Conservation (phyloP, 2,113 vertebrate species). For the Corydoras sp. region DNA sequence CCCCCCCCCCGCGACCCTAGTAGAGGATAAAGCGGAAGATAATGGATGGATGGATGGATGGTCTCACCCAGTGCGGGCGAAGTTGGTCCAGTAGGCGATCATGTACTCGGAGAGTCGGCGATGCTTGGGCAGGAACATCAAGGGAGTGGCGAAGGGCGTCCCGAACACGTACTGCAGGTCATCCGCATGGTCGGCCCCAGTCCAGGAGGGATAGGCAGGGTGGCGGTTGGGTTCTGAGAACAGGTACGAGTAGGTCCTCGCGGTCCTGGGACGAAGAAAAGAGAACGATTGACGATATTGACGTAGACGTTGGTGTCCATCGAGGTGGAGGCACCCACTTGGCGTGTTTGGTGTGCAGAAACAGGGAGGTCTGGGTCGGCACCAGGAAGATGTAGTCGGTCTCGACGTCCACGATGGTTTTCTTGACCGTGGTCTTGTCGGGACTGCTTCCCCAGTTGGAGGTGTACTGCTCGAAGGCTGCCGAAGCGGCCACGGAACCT, state of each 20-base stretch:
- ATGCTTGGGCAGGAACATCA: constrained; percentile 75
- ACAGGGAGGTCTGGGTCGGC: constrained; percentile 71
- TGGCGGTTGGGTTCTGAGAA: constrained; percentile 78
- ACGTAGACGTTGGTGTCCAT: too few species aligned
- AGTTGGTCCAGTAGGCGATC: constrained; percentile 97
- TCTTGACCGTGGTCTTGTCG: constrained; percentile 68
- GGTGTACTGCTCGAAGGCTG: constrained; percentile 66
- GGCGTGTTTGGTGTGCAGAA: constrained; percentile 71
- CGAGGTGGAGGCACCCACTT: constrained; percentile 59
- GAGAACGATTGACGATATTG: too few species aligned
- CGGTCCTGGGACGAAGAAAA: constrained; percentile 57
- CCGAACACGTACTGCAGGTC: constrained; percentile 90
- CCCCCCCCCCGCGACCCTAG: too few species aligned
- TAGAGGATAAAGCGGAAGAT: too few species aligned
- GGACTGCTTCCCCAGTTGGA: constrained; percentile 62
- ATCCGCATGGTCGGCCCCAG: constrained; percentile 86
- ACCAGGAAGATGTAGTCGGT: constrained; percentile 86
- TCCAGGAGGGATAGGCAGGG: constrained; percentile 75
- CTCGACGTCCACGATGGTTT: constrained; percentile 70
- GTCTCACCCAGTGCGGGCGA: constrained; percentile 82
- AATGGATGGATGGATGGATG: too few species aligned
- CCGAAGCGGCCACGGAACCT: constrained; percentile 53
- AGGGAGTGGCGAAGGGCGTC: constrained; percentile 75
- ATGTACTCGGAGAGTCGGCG: constrained; percentile 70
- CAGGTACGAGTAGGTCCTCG: constrained; percentile 78